Evolutionary conservation across 2,888 invertebrate species (phyloP).

Genomic region (Hypolimnas misippus): DNA sequence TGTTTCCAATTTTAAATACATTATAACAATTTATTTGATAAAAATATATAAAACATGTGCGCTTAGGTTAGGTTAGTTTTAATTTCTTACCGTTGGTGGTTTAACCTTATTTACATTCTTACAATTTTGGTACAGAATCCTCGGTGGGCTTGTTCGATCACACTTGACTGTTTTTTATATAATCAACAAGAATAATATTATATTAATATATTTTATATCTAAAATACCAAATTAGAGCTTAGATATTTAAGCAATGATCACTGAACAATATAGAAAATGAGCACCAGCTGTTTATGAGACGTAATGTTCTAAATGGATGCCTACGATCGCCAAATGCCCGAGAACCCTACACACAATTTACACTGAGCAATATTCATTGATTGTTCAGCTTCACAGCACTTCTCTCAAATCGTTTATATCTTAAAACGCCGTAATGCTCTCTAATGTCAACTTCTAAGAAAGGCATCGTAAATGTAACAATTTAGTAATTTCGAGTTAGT

Average conservation of each 20-base stretch:
- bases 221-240: neutral
- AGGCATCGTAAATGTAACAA: neutral
- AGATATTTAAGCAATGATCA: neutral
- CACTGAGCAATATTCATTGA: constrained; percentile 18
- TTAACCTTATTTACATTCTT: too few relatives aligned
- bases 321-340: neutral
- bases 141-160: too few relatives aligned
- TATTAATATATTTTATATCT: too few relatives aligned
- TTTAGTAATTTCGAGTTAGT: neutral
- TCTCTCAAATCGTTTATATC: constrained; percentile 18
- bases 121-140: too few relatives aligned
- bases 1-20: too few relatives aligned
- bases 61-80: too few relatives aligned
- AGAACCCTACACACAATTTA: constrained; percentile 17
- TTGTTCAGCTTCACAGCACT: constrained; percentile 14
- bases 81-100: too few relatives aligned
- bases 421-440: constrained; percentile 12
- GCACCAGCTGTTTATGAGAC: constrained; percentile 7
- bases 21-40: too few relatives aligned
- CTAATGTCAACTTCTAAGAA: constrained; percentile 13
- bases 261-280: neutral
- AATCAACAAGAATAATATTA: too few relatives aligned
- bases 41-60: too few relatives aligned
- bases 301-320: neutral
- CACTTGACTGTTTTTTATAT: too few relatives aligned